These are phyloP conservation scores for Mercenaria mercenaria DNA, from an alignment of 1,140 invertebrate species.

Conservation along the genomic window DNA sequence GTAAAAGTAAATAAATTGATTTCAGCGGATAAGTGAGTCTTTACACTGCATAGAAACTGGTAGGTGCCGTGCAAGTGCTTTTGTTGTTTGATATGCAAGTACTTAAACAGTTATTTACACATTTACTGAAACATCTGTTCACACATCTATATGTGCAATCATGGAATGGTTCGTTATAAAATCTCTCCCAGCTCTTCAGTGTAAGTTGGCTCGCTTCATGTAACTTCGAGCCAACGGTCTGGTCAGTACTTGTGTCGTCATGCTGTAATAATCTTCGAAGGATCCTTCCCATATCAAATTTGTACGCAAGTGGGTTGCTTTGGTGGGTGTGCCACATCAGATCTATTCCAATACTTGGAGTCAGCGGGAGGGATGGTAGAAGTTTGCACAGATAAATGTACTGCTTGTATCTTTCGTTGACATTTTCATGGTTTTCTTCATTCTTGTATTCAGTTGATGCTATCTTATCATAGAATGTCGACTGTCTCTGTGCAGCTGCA, in stretches of 20 bases:
- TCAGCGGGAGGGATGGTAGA: conserved; percentile 84
- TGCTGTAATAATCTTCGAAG: conserved; percentile 84
- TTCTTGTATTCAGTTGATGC: conserved; percentile 86
- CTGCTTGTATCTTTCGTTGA: conserved; percentile 85
- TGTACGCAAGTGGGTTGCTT: conserved; percentile 83
- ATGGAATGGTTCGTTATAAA: conserved; percentile 63
- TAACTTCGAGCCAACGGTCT: conserved; percentile 82
- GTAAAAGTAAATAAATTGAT: no score
- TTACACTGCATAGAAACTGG: no score
- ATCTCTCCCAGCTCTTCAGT: conserved; percentile 67
- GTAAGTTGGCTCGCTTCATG: conserved; percentile 62
- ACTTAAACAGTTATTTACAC: no score
- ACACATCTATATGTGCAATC: no score
- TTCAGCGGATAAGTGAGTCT: no score
- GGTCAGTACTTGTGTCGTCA: conserved; percentile 86
- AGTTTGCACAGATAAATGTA: conserved; percentile 85
- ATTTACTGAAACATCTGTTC: no score
- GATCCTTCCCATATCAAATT: conserved; percentile 83
- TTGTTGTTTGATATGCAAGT: no score
- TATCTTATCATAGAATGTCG: conserved; percentile 84
- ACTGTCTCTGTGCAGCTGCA: conserved; percentile 83
- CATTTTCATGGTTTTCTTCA: conserved; percentile 82
- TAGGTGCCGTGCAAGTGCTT: no score
- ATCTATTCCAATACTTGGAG: conserved; percentile 87
- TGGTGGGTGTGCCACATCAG: conserved; percentile 87